Evolutionary conservation across 1,140 invertebrate genomes (phyloP), one percentile per base, ranked within the genome.

Genomic region (Zaprionus tsacasi): DNA sequence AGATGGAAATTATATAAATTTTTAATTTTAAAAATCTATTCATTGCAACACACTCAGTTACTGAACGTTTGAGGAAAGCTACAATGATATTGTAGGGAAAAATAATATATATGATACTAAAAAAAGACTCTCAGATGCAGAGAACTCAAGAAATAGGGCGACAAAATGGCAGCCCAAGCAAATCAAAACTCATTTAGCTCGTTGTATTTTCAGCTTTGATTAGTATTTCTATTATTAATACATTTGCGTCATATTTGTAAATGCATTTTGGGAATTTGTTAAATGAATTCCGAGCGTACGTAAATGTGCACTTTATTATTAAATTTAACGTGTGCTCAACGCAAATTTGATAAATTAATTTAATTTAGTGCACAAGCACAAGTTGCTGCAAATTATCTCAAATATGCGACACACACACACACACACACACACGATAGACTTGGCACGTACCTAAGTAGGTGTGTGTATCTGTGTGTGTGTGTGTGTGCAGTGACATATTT

Each of bases 321-420:
- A 25, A 43, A 27, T n/a, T 43, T 38, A 12, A 43, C 21, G 21
- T 52, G 17, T 52, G 59, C n/a, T 17, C 50, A 43, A 11, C 33
- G 38, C 54, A 45, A 48, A 50, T 70, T 58, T 66, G 40, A 66
- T 66, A 70, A 65, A 65, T 52, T 52, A 58, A 71, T 58, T 71
- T 66, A 52, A 71, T 71, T 71, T 71, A 71, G 52, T 65, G 54
- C 54, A 43, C 40, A 38, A 35, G 33, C 27, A 65, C 27, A 56
- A 56, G 57, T n/a, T 50, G 21, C 58, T 55, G 25, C 38, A 48
- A 71, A 65, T 48, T 56, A 57, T 25, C 50, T 64, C 60, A 35
- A 54, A 35, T 45, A 38, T 25, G 12, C 27, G 13, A 21, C 21
- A 21, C 21, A 21, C 21, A 21, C 21, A 21, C 21, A 21, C 21